Evolutionary conservation across 1,140 invertebrate genomes (phyloP).

Genomic region (Branchinecta lynchi): DNA sequence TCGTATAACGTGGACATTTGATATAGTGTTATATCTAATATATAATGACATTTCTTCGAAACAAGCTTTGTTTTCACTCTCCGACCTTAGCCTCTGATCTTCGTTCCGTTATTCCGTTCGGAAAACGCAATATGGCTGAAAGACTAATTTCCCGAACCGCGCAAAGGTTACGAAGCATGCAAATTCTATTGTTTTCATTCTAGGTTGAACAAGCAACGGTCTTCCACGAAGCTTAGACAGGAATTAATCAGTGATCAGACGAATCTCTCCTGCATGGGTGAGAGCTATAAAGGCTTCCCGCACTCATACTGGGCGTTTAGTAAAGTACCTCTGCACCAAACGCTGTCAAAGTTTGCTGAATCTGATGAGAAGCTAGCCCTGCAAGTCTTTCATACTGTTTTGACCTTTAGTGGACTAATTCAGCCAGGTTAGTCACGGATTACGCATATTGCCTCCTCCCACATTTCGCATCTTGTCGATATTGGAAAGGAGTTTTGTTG

Average conservation of each 20-base stretch:
- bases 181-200: constrained; percentile 15
- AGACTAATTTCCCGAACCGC: too few species aligned
- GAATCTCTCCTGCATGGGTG: constrained; percentile 42
- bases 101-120: too few species aligned
- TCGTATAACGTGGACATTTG: too few species aligned
- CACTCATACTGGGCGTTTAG: constrained; percentile 80
- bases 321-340: constrained; percentile 57
- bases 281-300: constrained; percentile 72
- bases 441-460: too few species aligned
- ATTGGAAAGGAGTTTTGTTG: too few species aligned
- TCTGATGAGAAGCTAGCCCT: constrained; percentile 67
- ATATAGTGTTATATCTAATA: too few species aligned
- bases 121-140: too few species aligned
- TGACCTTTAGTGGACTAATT: constrained; percentile 69
- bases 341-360: constrained; percentile 65
- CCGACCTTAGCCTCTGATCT: too few species aligned
- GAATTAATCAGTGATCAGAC: constrained; percentile 13
- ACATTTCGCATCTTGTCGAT: too few species aligned
- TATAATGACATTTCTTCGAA: too few species aligned
- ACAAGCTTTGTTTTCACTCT: too few species aligned
- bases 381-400: constrained; percentile 41
- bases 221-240: constrained; percentile 26
- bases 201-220: constrained; percentile 58
- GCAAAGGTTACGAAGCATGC: too few species aligned
- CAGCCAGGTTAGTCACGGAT: constrained; percentile 11